phyloP scores from a whole-genome alignment of 2,888 invertebrate genomes.

The Andrena trimmerana region DNA sequence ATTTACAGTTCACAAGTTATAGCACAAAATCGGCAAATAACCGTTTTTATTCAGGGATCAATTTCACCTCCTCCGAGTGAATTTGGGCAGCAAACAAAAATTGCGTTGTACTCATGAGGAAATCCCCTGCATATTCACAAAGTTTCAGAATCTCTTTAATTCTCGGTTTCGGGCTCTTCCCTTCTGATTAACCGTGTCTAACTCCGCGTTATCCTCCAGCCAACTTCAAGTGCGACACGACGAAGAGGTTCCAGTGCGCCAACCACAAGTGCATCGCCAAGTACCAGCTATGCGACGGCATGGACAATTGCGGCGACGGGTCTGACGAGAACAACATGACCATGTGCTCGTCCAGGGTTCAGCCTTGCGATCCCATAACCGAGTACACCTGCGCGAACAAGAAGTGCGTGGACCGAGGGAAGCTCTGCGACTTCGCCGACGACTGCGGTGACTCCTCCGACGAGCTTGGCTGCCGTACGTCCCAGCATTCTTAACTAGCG shows the following conservation, averaged over 20 bases:
- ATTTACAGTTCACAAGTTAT: too few relatives aligned
- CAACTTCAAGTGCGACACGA: constrained; percentile 94
- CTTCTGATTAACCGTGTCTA: not conserved
- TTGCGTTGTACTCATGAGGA: too few relatives aligned
- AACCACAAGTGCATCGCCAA: constrained; percentile 94
- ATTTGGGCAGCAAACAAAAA: too few relatives aligned
- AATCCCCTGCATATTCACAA: too few relatives aligned
- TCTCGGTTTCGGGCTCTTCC: too few relatives aligned
- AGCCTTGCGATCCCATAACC: constrained; percentile 91
- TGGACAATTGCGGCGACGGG: constrained; percentile 97
- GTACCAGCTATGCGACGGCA: constrained; percentile 95
- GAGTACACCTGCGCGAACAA: constrained; percentile 96
- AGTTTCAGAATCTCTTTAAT: too few relatives aligned
- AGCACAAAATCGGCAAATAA: too few relatives aligned
- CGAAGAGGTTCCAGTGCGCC: constrained; percentile 94
- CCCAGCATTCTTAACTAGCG: not conserved
- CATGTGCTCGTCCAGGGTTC: constrained; percentile 91
- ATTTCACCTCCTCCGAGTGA: too few relatives aligned
- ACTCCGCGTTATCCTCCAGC: constrained; percentile 81
- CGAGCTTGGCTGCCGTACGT: constrained; percentile 94
- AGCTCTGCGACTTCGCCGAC: constrained; percentile 95
- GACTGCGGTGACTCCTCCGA: constrained; percentile 97
- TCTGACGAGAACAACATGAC: constrained; percentile 98
- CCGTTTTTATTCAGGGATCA: too few relatives aligned
- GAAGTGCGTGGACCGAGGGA: constrained; percentile 92